These are phyloP conservation scores for Leucoptera coffeella DNA, from an alignment of 2,888 invertebrate genomes.

Conservation along the genomic window DNA sequence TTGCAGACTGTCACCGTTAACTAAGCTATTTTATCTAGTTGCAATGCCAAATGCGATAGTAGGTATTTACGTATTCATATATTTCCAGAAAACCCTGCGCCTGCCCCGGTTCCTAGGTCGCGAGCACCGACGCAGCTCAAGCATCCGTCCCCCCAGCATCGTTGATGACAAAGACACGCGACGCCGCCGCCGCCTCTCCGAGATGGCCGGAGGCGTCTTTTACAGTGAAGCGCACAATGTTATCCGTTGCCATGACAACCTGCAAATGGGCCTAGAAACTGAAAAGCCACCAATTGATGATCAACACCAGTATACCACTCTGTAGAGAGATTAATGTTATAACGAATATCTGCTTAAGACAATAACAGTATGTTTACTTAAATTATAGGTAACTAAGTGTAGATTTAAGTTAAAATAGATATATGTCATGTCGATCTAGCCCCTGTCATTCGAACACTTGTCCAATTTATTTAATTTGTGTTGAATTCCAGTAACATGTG, in stretches of 20 bases:
- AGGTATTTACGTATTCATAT: conserved; percentile 2
- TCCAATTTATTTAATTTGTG: too few species aligned
- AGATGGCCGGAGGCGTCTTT: conserved; percentile 42
- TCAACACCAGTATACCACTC: conserved; percentile 13
- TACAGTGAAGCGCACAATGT: conserved; percentile 29
- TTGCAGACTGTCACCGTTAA: too few species aligned
- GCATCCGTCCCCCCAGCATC: conserved; percentile 31
- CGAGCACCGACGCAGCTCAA: conserved; percentile 35
- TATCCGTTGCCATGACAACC: conserved; percentile 27
- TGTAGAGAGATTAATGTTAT: too few species aligned
- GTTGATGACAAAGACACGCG: conserved; percentile 38
- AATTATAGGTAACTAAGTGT: too few species aligned
- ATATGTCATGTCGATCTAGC: too few species aligned
- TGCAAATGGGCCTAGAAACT: conserved; percentile 25
- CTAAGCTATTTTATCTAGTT: too few species aligned
- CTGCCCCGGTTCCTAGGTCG: conserved; percentile 28
- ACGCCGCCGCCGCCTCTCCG: conserved; percentile 35
- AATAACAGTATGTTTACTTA: too few species aligned
- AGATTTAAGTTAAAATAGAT: too few species aligned
- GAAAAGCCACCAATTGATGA: conserved; percentile 26
- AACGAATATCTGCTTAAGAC: too few species aligned
- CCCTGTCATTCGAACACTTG: too few species aligned
- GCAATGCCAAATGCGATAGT: background rate
- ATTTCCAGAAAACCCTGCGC: conserved; percentile 23
- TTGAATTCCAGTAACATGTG: too few species aligned